Evolutionary conservation across 1,140 invertebrate genomes (phyloP), one percentile per base, ranked within the genome.

Genomic region (Drosophila ananassae): DNA sequence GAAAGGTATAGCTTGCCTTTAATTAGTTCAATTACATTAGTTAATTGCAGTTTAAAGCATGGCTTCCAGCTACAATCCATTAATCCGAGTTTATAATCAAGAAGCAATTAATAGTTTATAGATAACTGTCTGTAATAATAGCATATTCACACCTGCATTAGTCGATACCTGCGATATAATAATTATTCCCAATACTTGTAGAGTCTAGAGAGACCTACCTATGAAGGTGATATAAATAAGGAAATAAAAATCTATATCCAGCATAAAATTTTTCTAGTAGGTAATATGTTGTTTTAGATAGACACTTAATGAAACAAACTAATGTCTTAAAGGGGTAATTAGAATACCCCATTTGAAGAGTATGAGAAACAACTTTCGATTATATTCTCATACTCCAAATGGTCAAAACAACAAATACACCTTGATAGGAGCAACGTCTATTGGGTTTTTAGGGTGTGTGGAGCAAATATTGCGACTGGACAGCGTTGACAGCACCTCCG

Each of bases 341-440:
- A 17, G 17, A 17, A 17, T 17, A 37, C 34, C 10, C 10, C 3
- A n/a, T 10, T n/a, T 10, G 10, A 4, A 37, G 34, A 4, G 34
- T 37, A 37, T 12, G 5, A 44, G 13, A 52, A 78, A 57, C 61
- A 63, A 66, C 71, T 82, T 83, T 78, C 52, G 76, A 73, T 69
- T 69, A 53, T 30, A 79, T 75, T 79, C 80, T 64, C 50, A 62
- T 55, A 75, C 53, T 74, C 44, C 22, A 41, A 32, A 44, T 58
- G 50, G 48, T 25, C 48, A 61, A 50, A 53, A 44, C 28, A 52
- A 72, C 46, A 67, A 55, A 64, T 73, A 58, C 25, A 6, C 6
- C 25, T 28, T 5, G 25, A 28, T 28, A 28, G n/a, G 47, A 3
- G 28, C 7, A 37, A 8, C 7, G 50, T 22, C 50, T 73, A 51